phyloP scores from a whole-genome alignment of 2,797 vertebrate genomes.

The Gymnothorax reevesii region DNA sequence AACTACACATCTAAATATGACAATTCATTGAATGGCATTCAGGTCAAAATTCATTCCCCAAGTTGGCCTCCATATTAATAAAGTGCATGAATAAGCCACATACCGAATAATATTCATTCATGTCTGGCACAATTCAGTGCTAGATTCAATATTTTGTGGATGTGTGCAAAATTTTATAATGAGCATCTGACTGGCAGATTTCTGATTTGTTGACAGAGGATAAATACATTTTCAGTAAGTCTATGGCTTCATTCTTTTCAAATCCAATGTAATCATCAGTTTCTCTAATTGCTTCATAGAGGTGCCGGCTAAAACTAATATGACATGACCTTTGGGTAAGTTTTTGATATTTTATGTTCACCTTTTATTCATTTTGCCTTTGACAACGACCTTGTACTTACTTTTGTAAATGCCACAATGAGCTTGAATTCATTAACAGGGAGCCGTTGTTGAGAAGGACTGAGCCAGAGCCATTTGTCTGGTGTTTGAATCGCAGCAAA shows the following conservation, averaged over 20 bases:
- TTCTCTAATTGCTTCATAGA: neutral
- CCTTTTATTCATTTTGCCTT: neutral
- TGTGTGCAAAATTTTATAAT: constrained; percentile 1
- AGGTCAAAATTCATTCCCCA: neutral
- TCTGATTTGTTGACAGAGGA: constrained; percentile 7
- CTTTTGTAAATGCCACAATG: neutral
- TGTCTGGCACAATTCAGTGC: constrained; percentile 7
- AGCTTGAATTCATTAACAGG: neutral
- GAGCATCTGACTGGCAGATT: neutral
- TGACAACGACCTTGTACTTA: neutral
- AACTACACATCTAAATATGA: constrained; percentile 7
- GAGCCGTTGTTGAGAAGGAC: neutral
- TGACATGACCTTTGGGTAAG: neutral
- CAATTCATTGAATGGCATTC: neutral
- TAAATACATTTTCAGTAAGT: constrained; percentile 11
- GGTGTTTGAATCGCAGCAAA: neutral
- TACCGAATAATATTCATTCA: neutral
- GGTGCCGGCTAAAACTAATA: neutral
- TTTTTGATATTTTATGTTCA: neutral
- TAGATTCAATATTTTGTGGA: neutral
- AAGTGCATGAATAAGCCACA: constrained; percentile 33
- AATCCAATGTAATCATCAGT: constrained; percentile 4
- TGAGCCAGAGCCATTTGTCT: neutral
- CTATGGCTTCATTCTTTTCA: constrained; percentile 11
- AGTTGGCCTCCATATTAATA: constrained; percentile 3